These are phyloP conservation scores for Euclidia mi DNA, from an alignment of 2,888 invertebrate species.

Conservation along the genomic window DNA sequence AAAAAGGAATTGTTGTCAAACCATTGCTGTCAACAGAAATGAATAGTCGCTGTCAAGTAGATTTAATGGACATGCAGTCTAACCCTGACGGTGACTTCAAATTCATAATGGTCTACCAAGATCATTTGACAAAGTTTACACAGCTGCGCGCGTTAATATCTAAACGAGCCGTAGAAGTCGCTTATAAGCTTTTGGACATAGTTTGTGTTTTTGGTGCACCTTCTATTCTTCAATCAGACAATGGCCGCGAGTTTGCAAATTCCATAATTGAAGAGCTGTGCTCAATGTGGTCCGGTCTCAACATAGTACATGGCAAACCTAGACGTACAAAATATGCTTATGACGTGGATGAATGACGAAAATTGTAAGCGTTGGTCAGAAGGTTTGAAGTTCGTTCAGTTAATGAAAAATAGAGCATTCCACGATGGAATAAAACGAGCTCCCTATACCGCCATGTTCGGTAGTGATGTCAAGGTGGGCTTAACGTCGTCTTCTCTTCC, in stretches of 20 bases:
- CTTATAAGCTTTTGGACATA: constrained; percentile 66
- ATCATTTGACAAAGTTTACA: constrained; percentile 59
- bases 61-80: constrained; percentile 68
- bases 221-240: constrained; percentile 62
- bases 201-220: constrained; percentile 70
- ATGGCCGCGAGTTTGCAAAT: constrained; percentile 61
- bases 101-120: constrained; percentile 71
- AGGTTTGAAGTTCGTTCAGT: constrained; percentile 26
- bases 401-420: no score
- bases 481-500: constrained; percentile 23
- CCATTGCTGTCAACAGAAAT: constrained; percentile 51
- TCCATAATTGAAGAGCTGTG: constrained; percentile 50
- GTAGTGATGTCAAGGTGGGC: constrained; percentile 6
- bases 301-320: no score
- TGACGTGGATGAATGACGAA: constrained; percentile 63
- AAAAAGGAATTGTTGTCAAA: constrained; percentile 57
- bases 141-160: constrained; percentile 59
- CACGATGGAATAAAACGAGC: constrained; percentile 35
- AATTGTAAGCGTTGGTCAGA: constrained; percentile 47
- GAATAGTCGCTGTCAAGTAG: constrained; percentile 66
- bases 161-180: constrained; percentile 67
- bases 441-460: constrained; percentile 70
- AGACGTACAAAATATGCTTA: constrained; percentile 68
- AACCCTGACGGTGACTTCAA: constrained; percentile 61
- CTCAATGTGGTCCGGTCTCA: no score